These are phyloP conservation scores for Choristoneura rosaceana DNA, from an alignment of 2,888 invertebrate species.

Conservation along the genomic window DNA sequence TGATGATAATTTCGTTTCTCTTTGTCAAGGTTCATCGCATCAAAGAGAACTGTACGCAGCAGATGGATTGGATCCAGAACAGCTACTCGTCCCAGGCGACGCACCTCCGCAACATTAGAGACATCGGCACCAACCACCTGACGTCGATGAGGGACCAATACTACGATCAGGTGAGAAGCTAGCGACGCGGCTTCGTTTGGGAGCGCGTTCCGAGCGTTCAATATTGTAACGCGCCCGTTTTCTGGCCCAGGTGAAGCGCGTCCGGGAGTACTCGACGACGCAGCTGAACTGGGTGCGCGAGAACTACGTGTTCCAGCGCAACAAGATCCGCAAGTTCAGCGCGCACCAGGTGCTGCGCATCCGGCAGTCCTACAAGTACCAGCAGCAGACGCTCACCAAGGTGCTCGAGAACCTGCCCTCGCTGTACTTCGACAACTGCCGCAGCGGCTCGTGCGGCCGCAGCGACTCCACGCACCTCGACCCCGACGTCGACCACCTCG, in stretches of 20 bases:
- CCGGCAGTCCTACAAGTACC: conserved; percentile 97
- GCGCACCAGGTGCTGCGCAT: conserved; percentile 95
- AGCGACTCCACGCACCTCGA: conserved; percentile 91
- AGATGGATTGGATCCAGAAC: conserved; percentile 97
- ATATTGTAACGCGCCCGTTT: background rate
- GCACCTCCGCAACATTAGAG: conserved; percentile 94
- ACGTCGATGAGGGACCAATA: conserved; percentile 95
- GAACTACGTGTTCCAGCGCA: conserved; percentile 97
- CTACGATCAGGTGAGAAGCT: conserved; percentile 91
- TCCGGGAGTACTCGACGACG: conserved; percentile 95
- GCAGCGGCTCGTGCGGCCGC: conserved; percentile 91
- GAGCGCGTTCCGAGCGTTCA: background rate
- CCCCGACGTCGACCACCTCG: conserved; percentile 87
- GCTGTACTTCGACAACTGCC: conserved; percentile 96
- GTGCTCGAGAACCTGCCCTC: conserved; percentile 96
- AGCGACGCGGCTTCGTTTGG: background rate
- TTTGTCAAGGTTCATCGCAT: conserved; percentile 91
- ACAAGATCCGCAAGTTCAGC: conserved; percentile 97
- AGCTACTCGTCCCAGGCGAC: conserved; percentile 96
- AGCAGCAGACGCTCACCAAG: conserved; percentile 97
- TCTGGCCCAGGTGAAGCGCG: conserved; percentile 91
- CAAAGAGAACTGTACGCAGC: conserved; percentile 96
- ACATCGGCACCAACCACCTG: conserved; percentile 95
- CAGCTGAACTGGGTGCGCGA: conserved; percentile 97
- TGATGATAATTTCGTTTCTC: conserved; percentile 30